phyloP scores from a whole-genome alignment of 1,140 invertebrate species.

The Drosophila triauraria region DNA sequence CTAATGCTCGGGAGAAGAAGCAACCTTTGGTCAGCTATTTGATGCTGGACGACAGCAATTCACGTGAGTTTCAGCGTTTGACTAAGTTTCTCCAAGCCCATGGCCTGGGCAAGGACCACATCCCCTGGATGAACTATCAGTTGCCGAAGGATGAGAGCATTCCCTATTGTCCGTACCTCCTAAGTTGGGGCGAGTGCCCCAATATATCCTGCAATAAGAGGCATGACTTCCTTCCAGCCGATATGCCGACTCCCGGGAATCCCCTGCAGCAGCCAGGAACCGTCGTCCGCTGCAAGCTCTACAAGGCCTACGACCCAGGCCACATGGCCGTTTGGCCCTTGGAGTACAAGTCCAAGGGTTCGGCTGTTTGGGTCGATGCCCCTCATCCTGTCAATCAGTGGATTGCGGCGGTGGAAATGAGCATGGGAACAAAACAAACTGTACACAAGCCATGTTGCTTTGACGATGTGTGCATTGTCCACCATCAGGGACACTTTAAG shows the following conservation, averaged over 20 bases:
- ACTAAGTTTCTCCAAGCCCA: constrained; percentile 36
- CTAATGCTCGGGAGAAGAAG: too few relatives aligned
- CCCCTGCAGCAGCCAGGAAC: constrained; percentile 12
- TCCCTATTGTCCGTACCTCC: constrained; percentile 12
- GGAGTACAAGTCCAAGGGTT: constrained; percentile 18
- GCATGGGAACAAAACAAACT: constrained; percentile 20
- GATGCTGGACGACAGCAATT: constrained; percentile 49
- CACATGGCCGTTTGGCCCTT: constrained; percentile 41
- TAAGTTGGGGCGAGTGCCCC: constrained; percentile 31
- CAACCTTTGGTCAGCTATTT: constrained; percentile 14
- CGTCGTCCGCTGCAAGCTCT: constrained; percentile 33
- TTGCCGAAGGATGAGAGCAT: background rate
- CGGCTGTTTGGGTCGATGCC: constrained; percentile 15
- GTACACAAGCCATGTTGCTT: background rate
- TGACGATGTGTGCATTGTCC: constrained; percentile 50
- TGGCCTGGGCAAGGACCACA: background rate
- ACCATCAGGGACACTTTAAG: background rate
- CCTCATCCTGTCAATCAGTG: background rate
- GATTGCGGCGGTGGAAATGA: constrained; percentile 13
- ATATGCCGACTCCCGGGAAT: background rate
- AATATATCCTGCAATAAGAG: constrained; percentile 25
- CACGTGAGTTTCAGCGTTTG: constrained; percentile 11
- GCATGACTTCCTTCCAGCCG: constrained; percentile 23
- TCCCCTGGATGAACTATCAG: constrained; percentile 6
- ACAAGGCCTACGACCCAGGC: constrained; percentile 27